Conservation (phyloP, 30 jellyfish, hydroid and myxozoan species). For the Cassiopea andromeda region DNA sequence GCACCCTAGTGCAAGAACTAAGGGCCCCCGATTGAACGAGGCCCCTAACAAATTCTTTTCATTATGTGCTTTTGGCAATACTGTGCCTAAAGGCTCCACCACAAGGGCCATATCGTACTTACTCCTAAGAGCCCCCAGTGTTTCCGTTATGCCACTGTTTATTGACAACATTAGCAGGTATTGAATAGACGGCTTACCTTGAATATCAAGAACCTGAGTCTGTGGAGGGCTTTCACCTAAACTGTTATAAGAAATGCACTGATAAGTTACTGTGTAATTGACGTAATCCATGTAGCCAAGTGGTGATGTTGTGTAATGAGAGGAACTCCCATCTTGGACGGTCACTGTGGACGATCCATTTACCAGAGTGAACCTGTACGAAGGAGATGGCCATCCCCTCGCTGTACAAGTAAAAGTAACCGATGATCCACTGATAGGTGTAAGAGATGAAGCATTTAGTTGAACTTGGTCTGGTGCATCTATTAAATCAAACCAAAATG, state of each 20-base stretch:
- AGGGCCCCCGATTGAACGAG: too few relatives aligned
- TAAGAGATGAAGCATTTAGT: conserved; percentile 9
- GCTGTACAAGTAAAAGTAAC: conserved; percentile 46
- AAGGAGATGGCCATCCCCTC: conserved; percentile 33
- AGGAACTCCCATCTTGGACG: conserved; percentile 8
- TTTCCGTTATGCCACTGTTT: not conserved
- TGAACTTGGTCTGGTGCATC: conserved; percentile 36
- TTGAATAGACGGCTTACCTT: not conserved
- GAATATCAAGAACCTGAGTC: conserved; percentile 14
- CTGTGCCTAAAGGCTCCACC: too few relatives aligned
- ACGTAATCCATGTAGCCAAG: conserved; percentile 6
- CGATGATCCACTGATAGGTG: conserved; percentile 41
- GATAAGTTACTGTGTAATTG: conserved; percentile 4
- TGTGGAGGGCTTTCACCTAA: conserved; percentile 19
- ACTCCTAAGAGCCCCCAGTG: too few relatives aligned
- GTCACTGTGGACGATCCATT: not conserved
- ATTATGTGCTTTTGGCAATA: too few relatives aligned
- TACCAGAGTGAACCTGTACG: conserved; percentile 6
- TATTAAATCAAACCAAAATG: not conserved
- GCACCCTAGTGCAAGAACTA: too few relatives aligned
- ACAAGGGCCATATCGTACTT: too few relatives aligned
- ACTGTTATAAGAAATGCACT: conserved; percentile 30
- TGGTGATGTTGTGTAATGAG: not conserved
- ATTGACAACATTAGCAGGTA: not conserved
- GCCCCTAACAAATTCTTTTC: too few relatives aligned